Percentiles rank a stretch among this genome's conserved stretches.
These are phyloP conservation scores for Epinotia demarniana DNA, from an alignment of 2,888 invertebrate genomes.

Conservation along the genomic window DNA sequence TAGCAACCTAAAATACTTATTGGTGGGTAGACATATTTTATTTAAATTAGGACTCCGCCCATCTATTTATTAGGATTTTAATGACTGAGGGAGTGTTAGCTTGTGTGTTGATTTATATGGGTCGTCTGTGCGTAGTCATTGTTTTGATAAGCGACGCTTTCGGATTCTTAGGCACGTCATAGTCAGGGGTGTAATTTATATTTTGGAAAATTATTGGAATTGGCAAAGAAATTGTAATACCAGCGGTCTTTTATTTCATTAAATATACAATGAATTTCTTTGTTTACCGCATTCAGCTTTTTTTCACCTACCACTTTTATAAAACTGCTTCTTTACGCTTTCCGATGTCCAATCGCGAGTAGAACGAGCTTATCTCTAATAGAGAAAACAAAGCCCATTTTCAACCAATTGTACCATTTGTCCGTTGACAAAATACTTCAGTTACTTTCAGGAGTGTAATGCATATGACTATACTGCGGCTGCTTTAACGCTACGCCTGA, in stretches of 20 bases:
- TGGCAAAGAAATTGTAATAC: too few species aligned
- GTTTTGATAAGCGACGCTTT: constrained; percentile 21
- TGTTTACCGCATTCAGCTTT: not conserved
- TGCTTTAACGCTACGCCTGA: not conserved
- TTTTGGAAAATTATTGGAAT: too few species aligned
- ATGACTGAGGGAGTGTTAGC: constrained; percentile 24
- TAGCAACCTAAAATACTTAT: constrained; percentile 31
- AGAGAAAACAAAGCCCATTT: not conserved
- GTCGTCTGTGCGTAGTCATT: constrained; percentile 6
- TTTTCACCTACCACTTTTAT: not conserved
- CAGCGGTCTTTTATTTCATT: too few species aligned
- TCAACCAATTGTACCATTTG: not conserved
- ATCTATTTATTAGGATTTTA: constrained; percentile 39
- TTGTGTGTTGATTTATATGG: constrained; percentile 23
- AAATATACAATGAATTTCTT: not conserved
- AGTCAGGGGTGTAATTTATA: too few species aligned
- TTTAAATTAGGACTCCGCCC: constrained; percentile 30
- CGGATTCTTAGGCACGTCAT: not conserved
- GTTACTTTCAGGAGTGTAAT: not conserved
- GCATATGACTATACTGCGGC: not conserved
- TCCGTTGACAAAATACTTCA: not conserved
- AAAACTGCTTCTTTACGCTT: not conserved
- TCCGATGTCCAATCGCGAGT: not conserved
- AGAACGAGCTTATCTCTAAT: not conserved
- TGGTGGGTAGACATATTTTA: constrained; percentile 32